Base-by-base conservation (phyloP, 2,113 vertebrate genomes). In the Elephas maximus region DNA sequence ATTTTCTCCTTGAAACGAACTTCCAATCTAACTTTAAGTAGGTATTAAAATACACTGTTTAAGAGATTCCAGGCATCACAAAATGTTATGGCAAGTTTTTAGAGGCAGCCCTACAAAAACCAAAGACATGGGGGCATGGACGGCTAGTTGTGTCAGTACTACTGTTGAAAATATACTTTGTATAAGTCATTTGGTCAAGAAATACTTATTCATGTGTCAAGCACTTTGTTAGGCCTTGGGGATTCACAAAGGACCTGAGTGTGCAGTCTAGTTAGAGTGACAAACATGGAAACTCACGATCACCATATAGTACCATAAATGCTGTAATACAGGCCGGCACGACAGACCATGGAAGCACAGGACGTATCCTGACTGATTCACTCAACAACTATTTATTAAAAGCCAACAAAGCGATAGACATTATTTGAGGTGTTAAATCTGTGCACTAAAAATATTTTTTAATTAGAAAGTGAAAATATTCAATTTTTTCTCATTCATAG, bases 391-490 rank as follows among this genome's bases (percentile, higher is more conserved):
- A 94, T 81, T 90, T 73, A 83, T 84, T 26, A 48, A 94, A 60
- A 91, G 7, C 11, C 33, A 79, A 51, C 12, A 28, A 92, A 90
- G 30, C 48, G 26, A 78, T 71, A 81, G 15, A 17, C 73, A 78
- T 81, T 95, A 57, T 88, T 73, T 23, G 92, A 77, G 71, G 77
- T 88, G 51, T 76, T 78, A 57, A 37, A 62, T 60, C 79, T 88
- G 18, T 57, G 7, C n/a, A 80, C 30, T 79, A 69, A 90, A 60
- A 84, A 37, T 84, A 82, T 53, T 78, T 87, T 95, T 82, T 80
- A 84, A 81, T 83, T 83, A 93, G 41, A 91, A 91, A 91, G 28
- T 53, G 2, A 71, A 97, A 93, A 65, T 51, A 3, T 82, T 91
- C 88, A 63, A 4, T 85, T 77, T 14, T 71, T 53, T n/a, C 48